These are phyloP conservation scores for Paraplagusia blochii DNA, from an alignment of 2,113 vertebrate species.

Conservation along the genomic window DNA sequence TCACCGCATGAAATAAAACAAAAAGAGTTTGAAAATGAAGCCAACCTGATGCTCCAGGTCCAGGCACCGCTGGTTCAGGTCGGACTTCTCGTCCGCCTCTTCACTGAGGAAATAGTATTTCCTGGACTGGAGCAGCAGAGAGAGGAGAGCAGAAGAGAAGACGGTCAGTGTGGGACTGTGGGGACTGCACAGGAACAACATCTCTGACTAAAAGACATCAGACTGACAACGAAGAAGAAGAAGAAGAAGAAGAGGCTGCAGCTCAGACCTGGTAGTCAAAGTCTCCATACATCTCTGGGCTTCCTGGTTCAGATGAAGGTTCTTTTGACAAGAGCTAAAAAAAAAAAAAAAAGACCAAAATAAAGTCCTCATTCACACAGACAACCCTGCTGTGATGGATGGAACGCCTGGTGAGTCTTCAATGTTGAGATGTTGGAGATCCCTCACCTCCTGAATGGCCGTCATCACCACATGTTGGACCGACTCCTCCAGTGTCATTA, in stretches of 20 bases:
- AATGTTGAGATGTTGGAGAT: background rate
- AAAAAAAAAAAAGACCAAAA: background rate
- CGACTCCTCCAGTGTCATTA: constrained; percentile 90
- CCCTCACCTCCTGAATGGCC: constrained; percentile 88
- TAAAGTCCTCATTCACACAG: no score
- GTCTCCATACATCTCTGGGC: constrained; percentile 81
- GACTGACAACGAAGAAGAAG: background rate
- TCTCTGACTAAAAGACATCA: background rate
- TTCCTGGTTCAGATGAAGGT: constrained; percentile 70
- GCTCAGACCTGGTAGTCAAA: constrained; percentile 85
- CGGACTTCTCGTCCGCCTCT: constrained; percentile 78
- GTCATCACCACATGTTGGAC: constrained; percentile 93
- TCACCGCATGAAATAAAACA: no score
- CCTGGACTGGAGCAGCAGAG: constrained; percentile 78
- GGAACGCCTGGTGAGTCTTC: background rate
- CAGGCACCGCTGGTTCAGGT: constrained; percentile 77
- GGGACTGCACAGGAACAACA: no score
- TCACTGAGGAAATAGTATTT: constrained; percentile 92
- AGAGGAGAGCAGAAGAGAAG: constrained; percentile 23
- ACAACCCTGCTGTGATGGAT: no score
- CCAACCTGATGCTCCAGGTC: constrained; percentile 86
- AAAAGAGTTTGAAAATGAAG: background rate
- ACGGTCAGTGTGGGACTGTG: no score
- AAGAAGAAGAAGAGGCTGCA: background rate
- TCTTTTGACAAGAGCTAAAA: constrained; percentile 84